These are phyloP conservation scores for Pachycephala philippinensis DNA, from an alignment of 2,113 vertebrate genomes.

Conservation along the genomic window DNA sequence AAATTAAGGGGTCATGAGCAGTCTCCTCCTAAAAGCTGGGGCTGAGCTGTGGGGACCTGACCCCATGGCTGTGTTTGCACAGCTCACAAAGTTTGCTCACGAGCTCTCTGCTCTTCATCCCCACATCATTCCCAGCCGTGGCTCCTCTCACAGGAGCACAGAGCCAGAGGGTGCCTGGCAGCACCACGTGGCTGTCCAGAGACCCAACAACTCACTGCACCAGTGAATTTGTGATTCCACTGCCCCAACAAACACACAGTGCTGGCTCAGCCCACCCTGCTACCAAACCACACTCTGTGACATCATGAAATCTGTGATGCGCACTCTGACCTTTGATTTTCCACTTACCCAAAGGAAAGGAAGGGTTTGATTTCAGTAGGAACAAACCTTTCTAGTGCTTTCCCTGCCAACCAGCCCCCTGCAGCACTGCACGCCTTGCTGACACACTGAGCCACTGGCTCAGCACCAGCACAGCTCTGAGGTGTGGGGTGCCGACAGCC, in stretches of 20 bases:
- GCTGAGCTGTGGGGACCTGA: not conserved
- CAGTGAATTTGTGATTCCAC: not conserved
- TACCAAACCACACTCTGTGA: not conserved
- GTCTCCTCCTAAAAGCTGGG: not conserved
- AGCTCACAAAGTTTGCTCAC: not conserved
- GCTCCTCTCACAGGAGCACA: accelerated
- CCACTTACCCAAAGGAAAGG: not conserved
- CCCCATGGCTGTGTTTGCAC: not conserved
- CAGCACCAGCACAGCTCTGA: not conserved
- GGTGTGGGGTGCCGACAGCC: not conserved
- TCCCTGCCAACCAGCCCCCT: not conserved
- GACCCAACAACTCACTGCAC: not conserved
- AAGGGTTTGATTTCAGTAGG: not conserved
- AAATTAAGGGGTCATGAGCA: not conserved
- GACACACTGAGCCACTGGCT: not conserved
- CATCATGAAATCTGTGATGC: not conserved
- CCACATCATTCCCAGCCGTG: accelerated
- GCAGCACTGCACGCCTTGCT: accelerated
- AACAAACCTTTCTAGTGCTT: not conserved
- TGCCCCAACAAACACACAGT: not conserved
- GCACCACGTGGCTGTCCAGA: accelerated
- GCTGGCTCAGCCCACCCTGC: not conserved
- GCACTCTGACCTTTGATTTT: not conserved
- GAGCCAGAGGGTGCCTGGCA: not conserved
- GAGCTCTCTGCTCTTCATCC: not conserved